Evolutionary conservation across 53 echinoderm and acorn worm species (phyloP).

Genomic region (Mesocentrotus franciscanus): DNA sequence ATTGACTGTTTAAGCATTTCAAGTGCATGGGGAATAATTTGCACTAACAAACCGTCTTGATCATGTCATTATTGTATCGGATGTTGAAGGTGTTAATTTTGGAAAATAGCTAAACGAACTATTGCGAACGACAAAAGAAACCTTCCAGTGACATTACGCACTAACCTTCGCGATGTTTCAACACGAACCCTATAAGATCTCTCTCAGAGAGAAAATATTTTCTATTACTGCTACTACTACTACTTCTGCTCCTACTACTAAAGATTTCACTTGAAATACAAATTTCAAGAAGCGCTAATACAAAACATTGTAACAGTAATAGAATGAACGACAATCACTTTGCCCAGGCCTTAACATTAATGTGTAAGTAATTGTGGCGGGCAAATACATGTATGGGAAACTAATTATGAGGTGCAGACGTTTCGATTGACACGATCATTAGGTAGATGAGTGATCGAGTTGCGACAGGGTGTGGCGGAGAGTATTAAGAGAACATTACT

Average conservation of each 20-base stretch:
- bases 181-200: not conserved
- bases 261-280: too few relatives aligned
- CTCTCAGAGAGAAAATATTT: not conserved
- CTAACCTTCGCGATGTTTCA: not conserved
- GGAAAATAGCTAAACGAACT: not conserved
- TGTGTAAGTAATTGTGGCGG: not conserved
- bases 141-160: not conserved
- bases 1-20: too few relatives aligned
- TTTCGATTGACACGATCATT: not conserved
- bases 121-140: not conserved
- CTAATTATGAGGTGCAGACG: not conserved
- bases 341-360: not conserved
- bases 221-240: too few relatives aligned
- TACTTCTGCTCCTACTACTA: too few relatives aligned
- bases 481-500: not conserved
- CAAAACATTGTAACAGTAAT: not conserved
- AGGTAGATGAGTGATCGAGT: not conserved
- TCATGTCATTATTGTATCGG: too few relatives aligned
- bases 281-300: too few relatives aligned
- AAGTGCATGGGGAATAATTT: too few relatives aligned
- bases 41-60: too few relatives aligned
- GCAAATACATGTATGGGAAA: too few relatives aligned
- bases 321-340: not conserved
- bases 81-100: not conserved
- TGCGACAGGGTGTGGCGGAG: not conserved